Base-by-base conservation (phyloP, 2,888 invertebrate species). In the Noctua janthina region DNA sequence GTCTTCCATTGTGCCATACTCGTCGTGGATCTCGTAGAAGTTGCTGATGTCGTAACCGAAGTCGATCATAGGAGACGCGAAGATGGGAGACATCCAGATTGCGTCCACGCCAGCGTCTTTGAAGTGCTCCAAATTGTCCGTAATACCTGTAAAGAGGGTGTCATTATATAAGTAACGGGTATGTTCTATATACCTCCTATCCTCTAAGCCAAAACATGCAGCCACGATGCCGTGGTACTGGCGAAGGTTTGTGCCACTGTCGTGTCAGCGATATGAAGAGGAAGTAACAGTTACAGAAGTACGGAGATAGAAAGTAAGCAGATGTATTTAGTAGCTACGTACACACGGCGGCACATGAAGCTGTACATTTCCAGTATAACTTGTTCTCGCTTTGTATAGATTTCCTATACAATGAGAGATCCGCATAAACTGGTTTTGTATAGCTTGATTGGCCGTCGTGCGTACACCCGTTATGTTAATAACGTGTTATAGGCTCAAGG, bases 21-120 rank as follows among this genome's bases (percentile, higher is more conserved):
- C 97, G 0, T 97, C 94, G 88, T 99, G 98, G 51, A 99, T 97
- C 39, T 97, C 97, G 76, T 95, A 97, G 93, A 98, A 99, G 95
- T 99, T 97, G 51, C 98, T 97, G 88, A 99, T 98, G 92, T 99
- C 99, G 90, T 99, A 99, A 0, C 99, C 99, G 92, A 98, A 98
- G 95, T 99, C 99, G 0, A 97, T 97, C 98, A 98, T 98, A 0
- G 99, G 99, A 0, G 99, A 99, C 78, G 97, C 96, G 94, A 98
- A 99, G 90, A 99, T 98, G 0, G 99, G 99, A 0, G 98, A 99
- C 79, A 99, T 95, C 99, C 99, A 99, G 77, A 98, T 97, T 0
- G 98, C 98, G 15, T 97, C 98, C 0, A 99, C 97, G 0, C 98
- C 98, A 0, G 98, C 95, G 13, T 98, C 97, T 62, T 96, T 96